A percentile compares a stretch with the other conserved stretches of the same genome.
Evolutionary conservation across 2,797 vertebrate species (phyloP).

Genomic region (Hipposideros larvatus): DNA sequence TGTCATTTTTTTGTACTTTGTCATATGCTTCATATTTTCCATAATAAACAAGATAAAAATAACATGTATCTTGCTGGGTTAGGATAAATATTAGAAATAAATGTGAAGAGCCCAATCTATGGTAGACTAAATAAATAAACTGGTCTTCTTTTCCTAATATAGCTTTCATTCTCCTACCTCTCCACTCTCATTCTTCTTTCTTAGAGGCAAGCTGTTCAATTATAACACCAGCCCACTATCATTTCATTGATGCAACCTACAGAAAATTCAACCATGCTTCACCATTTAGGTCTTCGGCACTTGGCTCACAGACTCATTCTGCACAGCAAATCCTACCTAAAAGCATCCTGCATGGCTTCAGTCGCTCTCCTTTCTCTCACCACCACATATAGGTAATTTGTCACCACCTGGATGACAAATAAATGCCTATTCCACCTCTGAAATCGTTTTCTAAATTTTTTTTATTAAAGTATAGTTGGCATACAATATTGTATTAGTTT

Average conservation of each 20-base stretch:
- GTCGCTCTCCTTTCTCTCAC: neutral
- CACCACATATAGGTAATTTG: neutral
- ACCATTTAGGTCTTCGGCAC: neutral
- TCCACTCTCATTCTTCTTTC: neutral
- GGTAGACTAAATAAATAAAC: neutral
- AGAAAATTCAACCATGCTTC: neutral
- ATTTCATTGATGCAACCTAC: neutral
- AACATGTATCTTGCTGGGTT: neutral
- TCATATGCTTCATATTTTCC: neutral
- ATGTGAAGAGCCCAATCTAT: neutral
- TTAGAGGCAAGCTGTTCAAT: neutral
- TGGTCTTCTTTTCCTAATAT: neutral
- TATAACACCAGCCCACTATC: neutral
- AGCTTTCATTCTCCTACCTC: neutral
- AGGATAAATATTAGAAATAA: conserved; percentile 25
- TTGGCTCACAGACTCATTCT: neutral
- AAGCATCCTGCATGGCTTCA: neutral
- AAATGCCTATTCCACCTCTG: neutral
- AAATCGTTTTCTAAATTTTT: neutral
- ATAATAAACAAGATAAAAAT: conserved; percentile 34
- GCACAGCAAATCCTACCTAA: conserved; percentile 24
- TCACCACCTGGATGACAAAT: conserved; percentile 9
- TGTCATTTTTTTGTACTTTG: conserved; percentile 25
- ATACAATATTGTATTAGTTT: neutral
- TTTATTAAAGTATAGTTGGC: neutral